phyloP scores from a whole-genome alignment of 2,797 vertebrate species.

The Siniperca obscura region DNA sequence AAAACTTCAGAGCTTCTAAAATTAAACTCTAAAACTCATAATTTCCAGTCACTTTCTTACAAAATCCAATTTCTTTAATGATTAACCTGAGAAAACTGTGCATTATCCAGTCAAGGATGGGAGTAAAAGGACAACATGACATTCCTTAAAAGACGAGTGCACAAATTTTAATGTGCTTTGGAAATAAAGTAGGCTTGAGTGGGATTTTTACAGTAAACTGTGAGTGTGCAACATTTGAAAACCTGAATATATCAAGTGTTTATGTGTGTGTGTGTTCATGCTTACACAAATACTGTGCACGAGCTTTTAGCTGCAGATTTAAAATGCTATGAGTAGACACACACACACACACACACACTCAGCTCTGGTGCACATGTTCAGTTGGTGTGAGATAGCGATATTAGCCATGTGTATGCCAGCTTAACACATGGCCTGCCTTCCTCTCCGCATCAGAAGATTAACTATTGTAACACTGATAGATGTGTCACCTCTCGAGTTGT shows the following conservation, averaged over 20 bases:
- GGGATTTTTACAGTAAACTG: slow-evolving; percentile 40
- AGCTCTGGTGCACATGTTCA: slow-evolving; percentile 36
- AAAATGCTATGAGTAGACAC: slow-evolving; percentile 15
- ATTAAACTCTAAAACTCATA: not conserved
- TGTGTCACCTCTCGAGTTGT: slow-evolving; percentile 38
- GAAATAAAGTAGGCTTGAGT: slow-evolving; percentile 22
- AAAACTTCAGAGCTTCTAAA: not conserved
- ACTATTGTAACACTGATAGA: slow-evolving; percentile 57
- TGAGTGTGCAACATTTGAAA: slow-evolving; percentile 7
- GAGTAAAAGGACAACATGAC: slow-evolving; percentile 1
- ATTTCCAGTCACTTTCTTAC: not conserved
- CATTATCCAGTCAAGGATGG: not conserved
- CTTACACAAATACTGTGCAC: not conserved
- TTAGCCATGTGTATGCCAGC: slow-evolving; percentile 47
- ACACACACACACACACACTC: not conserved
- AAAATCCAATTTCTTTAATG: slow-evolving; percentile 4
- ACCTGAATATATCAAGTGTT: slow-evolving; percentile 11
- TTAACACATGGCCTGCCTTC: slow-evolving; percentile 48
- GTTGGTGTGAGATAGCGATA: slow-evolving; percentile 52
- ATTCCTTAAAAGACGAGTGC: slow-evolving; percentile 14
- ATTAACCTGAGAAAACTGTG: not conserved
- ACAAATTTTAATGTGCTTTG: slow-evolving; percentile 17
- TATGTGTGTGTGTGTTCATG: not conserved
- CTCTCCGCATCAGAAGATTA: slow-evolving; percentile 65
- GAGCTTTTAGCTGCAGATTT: slow-evolving; percentile 31